Evolutionary conservation across 2,113 vertebrate genomes (phyloP), one percentile per base, ranked within the genome.

Genomic region (Formicarius rufipectus): DNA sequence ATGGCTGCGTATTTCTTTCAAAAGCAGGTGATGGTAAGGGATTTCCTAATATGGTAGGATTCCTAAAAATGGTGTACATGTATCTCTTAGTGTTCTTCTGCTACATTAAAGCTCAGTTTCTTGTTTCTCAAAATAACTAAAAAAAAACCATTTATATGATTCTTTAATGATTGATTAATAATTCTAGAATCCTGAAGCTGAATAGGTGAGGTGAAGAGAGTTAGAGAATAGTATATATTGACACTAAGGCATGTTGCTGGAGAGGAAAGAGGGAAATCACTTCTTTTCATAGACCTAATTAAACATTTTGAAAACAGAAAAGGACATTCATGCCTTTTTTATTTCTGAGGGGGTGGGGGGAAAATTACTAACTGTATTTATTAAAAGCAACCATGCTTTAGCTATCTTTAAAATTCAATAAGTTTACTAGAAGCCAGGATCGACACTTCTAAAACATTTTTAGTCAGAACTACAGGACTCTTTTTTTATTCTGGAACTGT

Each of bases 1-100:
- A 97, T 27, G 98, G 98, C 85, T 98, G 98, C 79, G 97, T 99
- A 97, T 99, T 98, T 97, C 95, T 98, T 84, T 97, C 96, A 90
- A 98, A 97, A 96, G 94, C 89, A 88, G 97, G 89, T 94, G 93
- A 97, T 79, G 97, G 99, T 99, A 98, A 97, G 92, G 17, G 67
- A 87, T 64, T 87, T 92, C 28, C 40, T 89, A 58, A 39, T 20
- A 6, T 15, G 23, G 35, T 52, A 71, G 17, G 2, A 23, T 21
- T 77, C 39, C 66, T 81, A 8, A 60, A 59, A 93, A 44, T 40
- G 17, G 16, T 44, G 27, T 31, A 30, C 5, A 0, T 24, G 4
- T 73, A 74, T 86, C 44, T 30, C 20, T 66, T 37, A 7, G 5
- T 60, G 25, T 85, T 55, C 22, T 55, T 87, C 25, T 66, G 68